A percentile compares a stretch with the other conserved stretches of the same genome.
These are phyloP conservation scores for Colossoma macropomum DNA, from an alignment of 2,113 vertebrate species.

Conservation along the genomic window DNA sequence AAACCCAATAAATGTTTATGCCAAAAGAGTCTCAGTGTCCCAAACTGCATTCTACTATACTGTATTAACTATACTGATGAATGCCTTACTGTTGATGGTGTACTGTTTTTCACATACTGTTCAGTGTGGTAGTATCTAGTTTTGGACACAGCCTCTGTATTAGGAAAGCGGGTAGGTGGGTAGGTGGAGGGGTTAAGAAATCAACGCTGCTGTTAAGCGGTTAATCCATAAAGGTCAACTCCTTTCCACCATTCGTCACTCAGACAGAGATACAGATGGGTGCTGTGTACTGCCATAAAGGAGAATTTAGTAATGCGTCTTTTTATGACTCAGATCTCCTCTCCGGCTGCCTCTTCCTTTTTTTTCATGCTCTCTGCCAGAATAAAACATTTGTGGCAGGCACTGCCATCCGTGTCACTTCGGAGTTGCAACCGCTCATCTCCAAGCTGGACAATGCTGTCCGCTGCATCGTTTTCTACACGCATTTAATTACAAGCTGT, in stretches of 20 bases:
- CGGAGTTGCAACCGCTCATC: not conserved
- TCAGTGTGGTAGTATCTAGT: too few species aligned
- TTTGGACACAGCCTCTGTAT: too few species aligned
- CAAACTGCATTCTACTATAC: too few species aligned
- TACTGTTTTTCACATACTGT: too few species aligned
- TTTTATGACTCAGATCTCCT: not conserved
- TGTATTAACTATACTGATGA: too few species aligned
- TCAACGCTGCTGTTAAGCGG: not conserved
- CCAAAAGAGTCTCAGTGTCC: too few species aligned
- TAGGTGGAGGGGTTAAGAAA: not conserved
- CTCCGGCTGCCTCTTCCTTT: not conserved
- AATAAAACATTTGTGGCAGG: not conserved
- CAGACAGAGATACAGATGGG: not conserved
- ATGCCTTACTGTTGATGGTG: too few species aligned
- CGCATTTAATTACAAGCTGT: slow-evolving; percentile 28
- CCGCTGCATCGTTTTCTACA: not conserved
- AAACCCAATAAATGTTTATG: too few species aligned
- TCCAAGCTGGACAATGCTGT: not conserved
- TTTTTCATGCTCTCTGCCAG: not conserved
- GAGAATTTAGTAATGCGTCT: not conserved
- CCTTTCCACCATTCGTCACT: not conserved
- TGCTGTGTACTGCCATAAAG: not conserved
- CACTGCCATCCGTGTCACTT: not conserved
- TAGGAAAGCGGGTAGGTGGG: not conserved
- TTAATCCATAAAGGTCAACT: not conserved